Percentiles rank a stretch among this genome's conserved stretches.
Evolutionary conservation across 2,888 invertebrate species (phyloP).

Genomic region (Tetragonula carbonaria): DNA sequence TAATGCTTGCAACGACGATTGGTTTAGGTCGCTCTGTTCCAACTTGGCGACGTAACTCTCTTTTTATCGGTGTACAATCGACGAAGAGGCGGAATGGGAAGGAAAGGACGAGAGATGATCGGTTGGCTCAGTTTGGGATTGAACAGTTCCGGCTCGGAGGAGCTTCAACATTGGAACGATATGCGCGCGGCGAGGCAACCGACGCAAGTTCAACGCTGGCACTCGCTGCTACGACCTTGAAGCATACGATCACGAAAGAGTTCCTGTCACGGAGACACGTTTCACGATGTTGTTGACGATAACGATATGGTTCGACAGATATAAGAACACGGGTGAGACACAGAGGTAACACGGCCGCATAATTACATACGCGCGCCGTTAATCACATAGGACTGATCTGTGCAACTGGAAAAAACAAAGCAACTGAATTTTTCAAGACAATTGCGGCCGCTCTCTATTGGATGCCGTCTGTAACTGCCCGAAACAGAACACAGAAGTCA

Average conservation of each 20-base stretch:
- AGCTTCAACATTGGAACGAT: slow-evolving; percentile 96
- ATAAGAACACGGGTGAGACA: neutral
- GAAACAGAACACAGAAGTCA: slow-evolving; percentile 74
- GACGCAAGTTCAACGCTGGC: slow-evolving; percentile 97
- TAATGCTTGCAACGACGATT: neutral
- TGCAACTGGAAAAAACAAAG: slow-evolving; percentile 6
- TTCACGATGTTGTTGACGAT: slow-evolving; percentile 42
- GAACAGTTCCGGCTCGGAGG: slow-evolving; percentile 96
- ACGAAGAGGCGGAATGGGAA: slow-evolving; percentile 95
- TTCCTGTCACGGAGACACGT: slow-evolving; percentile 50
- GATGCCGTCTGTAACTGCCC: slow-evolving; percentile 74
- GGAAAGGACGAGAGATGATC: slow-evolving; percentile 97
- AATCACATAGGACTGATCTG: slow-evolving; percentile 31
- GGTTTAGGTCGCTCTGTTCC: slow-evolving; percentile 94
- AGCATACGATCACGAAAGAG: slow-evolving; percentile 43
- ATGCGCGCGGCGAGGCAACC: slow-evolving; percentile 93
- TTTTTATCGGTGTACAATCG: slow-evolving; percentile 97
- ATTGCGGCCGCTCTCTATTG: slow-evolving; percentile 46
- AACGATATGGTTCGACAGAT: slow-evolving; percentile 51
- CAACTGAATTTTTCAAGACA: slow-evolving; percentile 30
- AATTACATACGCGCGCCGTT: neutral
- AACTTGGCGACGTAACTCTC: slow-evolving; percentile 96
- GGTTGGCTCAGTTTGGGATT: slow-evolving; percentile 98
- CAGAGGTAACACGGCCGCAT: neutral
- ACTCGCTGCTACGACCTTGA: slow-evolving; percentile 90